A percentile compares a stretch with the other conserved stretches of the same genome.
These are phyloP conservation scores for Pycnomerus fuliginosus DNA, from an alignment of 2,888 invertebrate species.

Conservation along the genomic window DNA sequence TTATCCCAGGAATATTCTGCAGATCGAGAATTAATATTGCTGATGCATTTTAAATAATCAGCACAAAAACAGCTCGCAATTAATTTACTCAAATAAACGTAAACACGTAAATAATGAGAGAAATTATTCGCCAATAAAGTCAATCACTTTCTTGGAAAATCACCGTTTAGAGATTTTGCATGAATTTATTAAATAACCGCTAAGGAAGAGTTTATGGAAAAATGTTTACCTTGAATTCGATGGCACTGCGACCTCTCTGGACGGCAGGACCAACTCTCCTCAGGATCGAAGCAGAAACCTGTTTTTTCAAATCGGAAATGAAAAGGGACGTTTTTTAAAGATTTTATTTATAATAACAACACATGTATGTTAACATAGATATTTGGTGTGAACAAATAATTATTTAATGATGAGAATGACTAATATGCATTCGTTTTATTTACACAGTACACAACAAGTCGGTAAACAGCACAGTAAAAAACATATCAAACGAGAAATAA, in stretches of 20 bases:
- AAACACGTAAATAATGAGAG: not conserved
- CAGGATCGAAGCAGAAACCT: not conserved
- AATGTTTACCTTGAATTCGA: not conserved
- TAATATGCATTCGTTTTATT: slow-evolving; percentile 41
- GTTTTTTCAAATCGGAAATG: slow-evolving; percentile 1
- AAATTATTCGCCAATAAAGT: not conserved
- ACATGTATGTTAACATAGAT: slow-evolving; percentile 56
- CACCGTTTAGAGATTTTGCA: too few relatives aligned
- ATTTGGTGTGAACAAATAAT: slow-evolving; percentile 55
- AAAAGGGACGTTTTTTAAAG: slow-evolving; percentile 21
- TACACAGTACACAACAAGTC: slow-evolving; percentile 48
- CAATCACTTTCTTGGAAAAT: not conserved
- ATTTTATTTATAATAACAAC: slow-evolving; percentile 52
- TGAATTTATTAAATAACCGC: not conserved
- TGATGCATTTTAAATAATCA: too few relatives aligned
- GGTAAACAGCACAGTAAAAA: slow-evolving; percentile 43
- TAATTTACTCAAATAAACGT: not conserved
- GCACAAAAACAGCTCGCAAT: too few relatives aligned
- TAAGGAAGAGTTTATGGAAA: not conserved
- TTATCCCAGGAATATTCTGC: too few relatives aligned
- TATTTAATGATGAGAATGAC: slow-evolving; percentile 46
- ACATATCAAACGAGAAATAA: slow-evolving; percentile 24
- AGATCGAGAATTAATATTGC: too few relatives aligned
- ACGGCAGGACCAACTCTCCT: not conserved
- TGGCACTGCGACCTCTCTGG: not conserved